These are phyloP conservation scores for Epistrophe grossulariae DNA, from an alignment of 2,888 invertebrate species.

Conservation along the genomic window DNA sequence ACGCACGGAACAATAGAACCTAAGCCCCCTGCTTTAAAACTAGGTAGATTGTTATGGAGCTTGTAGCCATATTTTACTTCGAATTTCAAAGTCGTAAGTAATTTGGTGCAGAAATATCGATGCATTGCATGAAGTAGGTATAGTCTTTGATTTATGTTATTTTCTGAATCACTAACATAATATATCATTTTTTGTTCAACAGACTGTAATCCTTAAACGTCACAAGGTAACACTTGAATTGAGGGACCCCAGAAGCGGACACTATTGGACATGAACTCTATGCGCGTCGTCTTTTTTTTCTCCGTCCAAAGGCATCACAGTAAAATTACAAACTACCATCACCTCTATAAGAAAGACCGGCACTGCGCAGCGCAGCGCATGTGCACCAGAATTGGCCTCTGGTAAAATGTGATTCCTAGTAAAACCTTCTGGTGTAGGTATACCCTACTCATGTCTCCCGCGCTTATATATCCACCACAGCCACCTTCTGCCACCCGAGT, in stretches of 20 bases:
- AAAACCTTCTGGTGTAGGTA: conserved; percentile 26
- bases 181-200: conserved; percentile 2
- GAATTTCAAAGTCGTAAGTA: too few species aligned
- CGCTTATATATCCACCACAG: not conserved
- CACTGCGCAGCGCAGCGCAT: not conserved
- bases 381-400: conserved; percentile 54
- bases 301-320: conserved; percentile 22
- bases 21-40: too few species aligned
- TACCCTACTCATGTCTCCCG: conserved; percentile 7
- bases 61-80: too few species aligned
- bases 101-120: too few species aligned
- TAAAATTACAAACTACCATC: conserved; percentile 38
- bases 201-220: conserved; percentile 31
- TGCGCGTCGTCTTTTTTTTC: conserved; percentile 31
- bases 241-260: conserved; percentile 68
- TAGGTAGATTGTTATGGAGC: too few species aligned
- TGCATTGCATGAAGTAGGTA: too few species aligned
- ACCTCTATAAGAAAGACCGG: not conserved
- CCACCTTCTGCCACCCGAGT: conserved; percentile 10
- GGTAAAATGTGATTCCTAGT: conserved; percentile 62
- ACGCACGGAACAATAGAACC: too few species aligned
- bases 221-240: conserved; percentile 34
- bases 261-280: conserved; percentile 74
- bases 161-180: too few species aligned
- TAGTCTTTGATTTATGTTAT: too few species aligned